Evolutionary conservation across 37 sponge, comb jelly and placozoan genomes (phyloP).

Genomic region (Chondrosia reniformis): DNA sequence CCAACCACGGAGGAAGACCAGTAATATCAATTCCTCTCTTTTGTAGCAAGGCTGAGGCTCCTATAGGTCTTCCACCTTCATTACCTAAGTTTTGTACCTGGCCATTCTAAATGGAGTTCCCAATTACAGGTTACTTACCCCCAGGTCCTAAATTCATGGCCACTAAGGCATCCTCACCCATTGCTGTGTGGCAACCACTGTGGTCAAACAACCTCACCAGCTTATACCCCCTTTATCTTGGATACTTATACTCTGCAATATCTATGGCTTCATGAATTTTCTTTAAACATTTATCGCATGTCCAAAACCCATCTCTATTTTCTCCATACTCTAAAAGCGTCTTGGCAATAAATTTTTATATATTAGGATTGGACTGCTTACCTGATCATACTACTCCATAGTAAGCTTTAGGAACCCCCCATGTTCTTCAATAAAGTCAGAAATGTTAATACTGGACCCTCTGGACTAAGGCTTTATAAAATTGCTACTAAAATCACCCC

Average conservation of each 20-base stretch:
- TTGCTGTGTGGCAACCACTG: too few species aligned
- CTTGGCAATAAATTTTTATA: slow-evolving; percentile 5
- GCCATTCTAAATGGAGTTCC: too few species aligned
- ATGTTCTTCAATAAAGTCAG: slow-evolving; percentile 21
- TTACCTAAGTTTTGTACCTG: too few species aligned
- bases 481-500: background rate
- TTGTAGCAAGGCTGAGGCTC: too few species aligned
- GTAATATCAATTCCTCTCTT: too few species aligned
- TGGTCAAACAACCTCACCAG: slow-evolving; percentile 32
- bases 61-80: too few species aligned
- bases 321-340: slow-evolving; percentile 44
- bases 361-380: background rate
- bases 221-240: slow-evolving; percentile 40
- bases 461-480: slow-evolving; percentile 31
- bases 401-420: slow-evolving; percentile 26
- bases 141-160: too few species aligned
- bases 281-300: slow-evolving; percentile 26
- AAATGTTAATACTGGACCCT: slow-evolving; percentile 33
- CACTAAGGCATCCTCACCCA: too few species aligned
- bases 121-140: too few species aligned
- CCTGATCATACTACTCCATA: background rate
- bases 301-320: slow-evolving; percentile 43
- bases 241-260: slow-evolving; percentile 51
- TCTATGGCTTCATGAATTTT: slow-evolving; percentile 33
- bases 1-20: too few species aligned